These are phyloP conservation scores for Idaea aversata DNA, from an alignment of 2,888 invertebrate genomes.

Conservation along the genomic window DNA sequence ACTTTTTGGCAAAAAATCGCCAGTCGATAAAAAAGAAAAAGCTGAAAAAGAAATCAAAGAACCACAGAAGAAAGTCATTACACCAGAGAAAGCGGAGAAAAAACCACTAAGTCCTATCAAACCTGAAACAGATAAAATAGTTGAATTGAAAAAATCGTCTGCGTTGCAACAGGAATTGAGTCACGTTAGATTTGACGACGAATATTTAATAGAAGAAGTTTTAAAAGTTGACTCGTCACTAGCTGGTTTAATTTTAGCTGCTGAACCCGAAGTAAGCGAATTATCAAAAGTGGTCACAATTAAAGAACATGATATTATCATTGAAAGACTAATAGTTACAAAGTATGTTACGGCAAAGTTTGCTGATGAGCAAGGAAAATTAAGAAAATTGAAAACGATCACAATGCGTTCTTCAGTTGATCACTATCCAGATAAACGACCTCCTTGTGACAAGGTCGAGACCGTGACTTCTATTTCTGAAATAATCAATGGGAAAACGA, in stretches of 20 bases:
- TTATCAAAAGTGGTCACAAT: conserved; percentile 27
- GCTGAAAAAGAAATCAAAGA: background rate
- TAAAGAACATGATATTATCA: conserved; percentile 16
- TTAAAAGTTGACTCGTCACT: conserved; percentile 7
- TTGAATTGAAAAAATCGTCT: background rate
- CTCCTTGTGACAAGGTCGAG: conserved; percentile 19
- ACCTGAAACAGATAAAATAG: background rate
- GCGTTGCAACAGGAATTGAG: conserved; percentile 1
- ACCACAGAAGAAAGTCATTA: background rate
- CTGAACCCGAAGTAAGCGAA: conserved; percentile 30
- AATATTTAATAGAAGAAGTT: conserved; percentile 8
- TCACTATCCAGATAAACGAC: conserved; percentile 26
- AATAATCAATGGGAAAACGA: conserved; percentile 10
- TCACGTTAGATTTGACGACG: conserved; percentile 7
- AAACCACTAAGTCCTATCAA: conserved; percentile 8
- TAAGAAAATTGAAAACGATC: conserved; percentile 31
- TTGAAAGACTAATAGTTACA: conserved; percentile 30
- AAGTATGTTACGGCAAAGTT: conserved; percentile 31
- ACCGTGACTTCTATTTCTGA: conserved; percentile 29
- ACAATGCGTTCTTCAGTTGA: conserved; percentile 29
- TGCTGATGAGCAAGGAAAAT: conserved; percentile 22
- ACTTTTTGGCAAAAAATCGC: conserved; percentile 28
- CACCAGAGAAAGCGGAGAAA: background rate
- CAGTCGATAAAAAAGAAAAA: conserved; percentile 10
- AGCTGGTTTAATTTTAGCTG: conserved; percentile 9